A percentile compares a stretch with the other conserved stretches of the same genome.
phyloP scores from a whole-genome alignment of 2,888 invertebrate species.

The Phragmatobia fuliginosa region DNA sequence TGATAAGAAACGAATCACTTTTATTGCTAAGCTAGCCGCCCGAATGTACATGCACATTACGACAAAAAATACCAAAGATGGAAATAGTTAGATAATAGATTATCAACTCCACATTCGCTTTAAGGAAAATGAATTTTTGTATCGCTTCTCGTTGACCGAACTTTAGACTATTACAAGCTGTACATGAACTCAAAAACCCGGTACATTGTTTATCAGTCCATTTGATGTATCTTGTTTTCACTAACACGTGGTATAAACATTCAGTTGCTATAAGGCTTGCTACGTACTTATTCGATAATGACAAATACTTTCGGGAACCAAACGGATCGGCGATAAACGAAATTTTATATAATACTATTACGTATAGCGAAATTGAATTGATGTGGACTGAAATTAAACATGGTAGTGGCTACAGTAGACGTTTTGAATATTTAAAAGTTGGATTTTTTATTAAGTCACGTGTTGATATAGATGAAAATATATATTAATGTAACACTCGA shows the following conservation, averaged over 20 bases:
- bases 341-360: slow-evolving; percentile 16
- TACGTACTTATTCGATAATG: slow-evolving; percentile 27
- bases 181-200: background rate
- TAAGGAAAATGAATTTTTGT: too few relatives aligned
- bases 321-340: slow-evolving; percentile 55
- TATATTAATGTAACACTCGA: background rate
- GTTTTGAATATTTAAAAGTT: slow-evolving; percentile 15
- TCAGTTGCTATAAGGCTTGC: slow-evolving; percentile 20
- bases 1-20: too few relatives aligned
- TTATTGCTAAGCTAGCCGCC: too few relatives aligned
- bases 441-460: slow-evolving; percentile 18
- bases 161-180: too few relatives aligned
- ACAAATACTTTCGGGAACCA: slow-evolving; percentile 42
- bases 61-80: too few relatives aligned
- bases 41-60: too few relatives aligned
- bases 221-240: background rate
- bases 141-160: too few relatives aligned
- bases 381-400: slow-evolving; percentile 48
- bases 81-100: too few relatives aligned
- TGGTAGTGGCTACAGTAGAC: slow-evolving; percentile 33
- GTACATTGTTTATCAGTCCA: too few relatives aligned
- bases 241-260: slow-evolving; percentile 1
- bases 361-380: slow-evolving; percentile 29
- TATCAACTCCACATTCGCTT: too few relatives aligned
- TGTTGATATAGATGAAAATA: background rate